Evolutionary conservation across 2,113 vertebrate genomes (phyloP).

Genomic region (Hemiprocne comata): DNA sequence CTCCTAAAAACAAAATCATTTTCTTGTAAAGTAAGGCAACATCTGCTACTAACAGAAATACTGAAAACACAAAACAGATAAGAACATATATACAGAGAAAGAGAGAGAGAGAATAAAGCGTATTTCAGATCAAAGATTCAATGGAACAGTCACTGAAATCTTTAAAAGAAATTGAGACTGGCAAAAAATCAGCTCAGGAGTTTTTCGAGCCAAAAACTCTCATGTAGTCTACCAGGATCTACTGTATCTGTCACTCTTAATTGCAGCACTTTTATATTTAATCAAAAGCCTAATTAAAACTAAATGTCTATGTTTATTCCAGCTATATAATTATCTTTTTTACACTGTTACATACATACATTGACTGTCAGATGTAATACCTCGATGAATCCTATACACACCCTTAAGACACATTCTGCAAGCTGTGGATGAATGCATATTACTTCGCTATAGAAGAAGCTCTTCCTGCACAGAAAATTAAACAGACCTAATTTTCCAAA

Average conservation of each 20-base stretch:
- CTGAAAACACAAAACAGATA: background rate
- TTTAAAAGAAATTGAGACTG: background rate
- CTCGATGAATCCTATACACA: background rate
- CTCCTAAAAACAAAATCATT: background rate
- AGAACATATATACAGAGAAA: background rate
- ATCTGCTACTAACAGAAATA: background rate
- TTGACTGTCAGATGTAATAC: background rate
- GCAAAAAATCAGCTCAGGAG: background rate
- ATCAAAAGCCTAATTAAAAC: constrained; percentile 28
- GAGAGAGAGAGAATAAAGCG: background rate
- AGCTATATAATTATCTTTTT: constrained; percentile 7
- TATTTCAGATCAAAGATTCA: background rate
- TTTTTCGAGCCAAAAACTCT: background rate
- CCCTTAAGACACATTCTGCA: background rate
- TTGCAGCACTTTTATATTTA: background rate
- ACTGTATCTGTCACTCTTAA: background rate
- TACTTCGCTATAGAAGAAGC: background rate
- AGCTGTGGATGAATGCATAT: background rate
- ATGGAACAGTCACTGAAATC: background rate
- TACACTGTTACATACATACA: background rate
- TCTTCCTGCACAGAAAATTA: background rate
- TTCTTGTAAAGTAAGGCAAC: background rate
- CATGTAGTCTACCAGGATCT: background rate
- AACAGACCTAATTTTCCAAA: background rate
- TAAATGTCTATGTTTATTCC: background rate